Base-by-base conservation (phyloP, 2,888 invertebrate species). In the Agriopis aurantiaria region DNA sequence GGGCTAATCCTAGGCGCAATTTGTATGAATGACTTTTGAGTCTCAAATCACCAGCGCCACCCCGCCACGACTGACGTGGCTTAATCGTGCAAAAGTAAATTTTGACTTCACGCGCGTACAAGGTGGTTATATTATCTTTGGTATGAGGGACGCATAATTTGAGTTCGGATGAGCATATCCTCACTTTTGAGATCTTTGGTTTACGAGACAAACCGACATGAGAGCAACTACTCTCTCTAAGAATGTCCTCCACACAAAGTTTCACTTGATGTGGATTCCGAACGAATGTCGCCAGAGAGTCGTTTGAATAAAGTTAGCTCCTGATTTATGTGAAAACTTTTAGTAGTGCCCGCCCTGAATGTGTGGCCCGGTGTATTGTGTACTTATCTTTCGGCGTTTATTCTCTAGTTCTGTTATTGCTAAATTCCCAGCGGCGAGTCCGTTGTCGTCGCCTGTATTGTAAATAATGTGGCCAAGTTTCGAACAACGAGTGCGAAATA, bases 251-350 rank as follows among this genome's bases (percentile, higher is more conserved):
- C 52, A 61, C 65, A 82, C 81, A 84, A 91, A 92, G 88, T 92
- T 91, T 87, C 82, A 81, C 86, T 87, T 88, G 88, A 91, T 87
- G 91, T 85, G 85, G 85, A 90, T 88, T 88, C 86, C 89, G 86
- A 92, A 92, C 92, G 89, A 90, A 88, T 92, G 92, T 93, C 91
- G 88, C 92, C 85, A 85, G 92, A 92, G 92, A 92, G 92, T 92
- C 92, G 91, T 92, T 93, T 92, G 92, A 92, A 92, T 93, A 93
- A 93, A 93, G 91, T 93, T 93, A 91, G 88, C 84, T 65, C 81
- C 91, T 93, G 93, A 92, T 93, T 93, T 92, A 93, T 93, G 92
- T 88, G 85, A 78, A 91, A 93, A 93, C 88, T 92, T 92, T 83
- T 82, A 81, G 82, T 84, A 85, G 79, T 77, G 81, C 66, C 66